A percentile compares a stretch with the other conserved stretches of the same genome.
Conservation (phyloP, 1,140 invertebrate species). For the Drosophila equinoxialis region DNA sequence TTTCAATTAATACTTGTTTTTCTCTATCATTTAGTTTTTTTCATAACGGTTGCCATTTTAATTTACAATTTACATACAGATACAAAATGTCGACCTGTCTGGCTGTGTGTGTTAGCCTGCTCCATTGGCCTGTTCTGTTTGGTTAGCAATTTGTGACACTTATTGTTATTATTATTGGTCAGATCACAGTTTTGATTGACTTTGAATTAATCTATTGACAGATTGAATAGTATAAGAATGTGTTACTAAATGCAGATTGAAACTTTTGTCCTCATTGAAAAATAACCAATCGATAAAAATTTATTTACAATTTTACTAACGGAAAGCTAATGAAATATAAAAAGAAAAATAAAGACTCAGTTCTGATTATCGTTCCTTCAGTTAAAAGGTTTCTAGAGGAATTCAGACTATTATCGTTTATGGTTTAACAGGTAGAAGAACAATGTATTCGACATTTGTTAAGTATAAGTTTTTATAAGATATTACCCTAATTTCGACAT, state of each 20-base stretch:
- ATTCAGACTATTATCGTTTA: too few species aligned
- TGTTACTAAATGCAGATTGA: slow-evolving; percentile 33
- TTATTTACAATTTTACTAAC: neutral
- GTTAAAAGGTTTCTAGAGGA: too few species aligned
- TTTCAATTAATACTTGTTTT: slow-evolving; percentile 69
- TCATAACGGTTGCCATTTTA: slow-evolving; percentile 51
- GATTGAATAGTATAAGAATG: slow-evolving; percentile 41
- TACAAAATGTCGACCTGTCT: slow-evolving; percentile 26
- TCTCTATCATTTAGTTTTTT: slow-evolving; percentile 54
- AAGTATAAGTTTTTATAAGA: too few species aligned
- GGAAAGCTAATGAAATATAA: too few species aligned
- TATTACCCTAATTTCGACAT: too few species aligned
- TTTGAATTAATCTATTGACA: slow-evolving; percentile 52
- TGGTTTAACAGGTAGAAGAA: too few species aligned
- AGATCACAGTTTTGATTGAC: slow-evolving; percentile 65
- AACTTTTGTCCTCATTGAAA: slow-evolving; percentile 17
- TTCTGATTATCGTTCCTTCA: too few species aligned
- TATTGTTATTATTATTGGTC: slow-evolving; percentile 48
- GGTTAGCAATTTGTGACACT: slow-evolving; percentile 65
- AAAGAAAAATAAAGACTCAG: too few species aligned
- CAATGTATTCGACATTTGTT: too few species aligned
- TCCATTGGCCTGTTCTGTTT: slow-evolving; percentile 50
- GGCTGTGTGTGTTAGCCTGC: slow-evolving; percentile 40
- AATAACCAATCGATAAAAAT: neutral
- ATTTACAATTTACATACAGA: slow-evolving; percentile 40